These are phyloP conservation scores for Axea sp. DNA, from an alignment of 2,888 invertebrate genomes.

Conservation along the genomic window DNA sequence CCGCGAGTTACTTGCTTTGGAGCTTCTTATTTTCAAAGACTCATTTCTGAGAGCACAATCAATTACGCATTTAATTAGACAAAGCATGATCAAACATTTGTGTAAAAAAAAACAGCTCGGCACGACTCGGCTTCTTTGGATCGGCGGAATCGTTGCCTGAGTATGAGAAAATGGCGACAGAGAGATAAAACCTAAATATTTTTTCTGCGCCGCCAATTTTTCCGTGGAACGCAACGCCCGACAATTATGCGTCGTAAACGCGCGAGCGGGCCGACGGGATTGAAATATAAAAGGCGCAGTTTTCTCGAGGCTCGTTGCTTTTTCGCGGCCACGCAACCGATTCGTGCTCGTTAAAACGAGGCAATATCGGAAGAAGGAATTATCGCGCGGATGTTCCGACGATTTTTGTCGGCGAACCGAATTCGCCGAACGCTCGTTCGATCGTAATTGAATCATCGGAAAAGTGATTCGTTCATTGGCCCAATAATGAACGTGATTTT, in stretches of 20 bases:
- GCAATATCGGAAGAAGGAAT: constrained; percentile 64
- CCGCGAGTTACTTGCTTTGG: too few relatives aligned
- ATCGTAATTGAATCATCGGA: constrained; percentile 37
- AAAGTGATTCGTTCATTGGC: constrained; percentile 18
- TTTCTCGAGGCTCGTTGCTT: constrained; percentile 47
- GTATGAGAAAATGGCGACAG: constrained; percentile 6
- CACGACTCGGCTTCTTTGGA: background rate
- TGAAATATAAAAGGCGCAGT: constrained; percentile 73
- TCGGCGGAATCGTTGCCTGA: constrained; percentile 3
- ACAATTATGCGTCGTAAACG: constrained; percentile 41
- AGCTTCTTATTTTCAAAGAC: too few relatives aligned
- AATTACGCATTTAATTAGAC: too few relatives aligned
- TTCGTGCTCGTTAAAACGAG: constrained; percentile 62
- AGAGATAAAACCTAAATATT: background rate
- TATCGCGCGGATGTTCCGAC: constrained; percentile 49
- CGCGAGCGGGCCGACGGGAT: constrained; percentile 65
- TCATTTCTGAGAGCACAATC: too few relatives aligned
- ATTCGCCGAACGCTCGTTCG: constrained; percentile 36
- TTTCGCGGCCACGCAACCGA: constrained; percentile 46
- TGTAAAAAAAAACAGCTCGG: background rate
- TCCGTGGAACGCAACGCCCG: constrained; percentile 30
- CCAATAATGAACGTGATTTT: background rate
- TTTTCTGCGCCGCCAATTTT: constrained; percentile 14
- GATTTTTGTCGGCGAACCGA: constrained; percentile 38
- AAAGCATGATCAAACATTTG: background rate